Evolutionary conservation across 2,113 vertebrate genomes (phyloP), one percentile per base, ranked within the genome.

Genomic region (Diphyllodes magnificus): DNA sequence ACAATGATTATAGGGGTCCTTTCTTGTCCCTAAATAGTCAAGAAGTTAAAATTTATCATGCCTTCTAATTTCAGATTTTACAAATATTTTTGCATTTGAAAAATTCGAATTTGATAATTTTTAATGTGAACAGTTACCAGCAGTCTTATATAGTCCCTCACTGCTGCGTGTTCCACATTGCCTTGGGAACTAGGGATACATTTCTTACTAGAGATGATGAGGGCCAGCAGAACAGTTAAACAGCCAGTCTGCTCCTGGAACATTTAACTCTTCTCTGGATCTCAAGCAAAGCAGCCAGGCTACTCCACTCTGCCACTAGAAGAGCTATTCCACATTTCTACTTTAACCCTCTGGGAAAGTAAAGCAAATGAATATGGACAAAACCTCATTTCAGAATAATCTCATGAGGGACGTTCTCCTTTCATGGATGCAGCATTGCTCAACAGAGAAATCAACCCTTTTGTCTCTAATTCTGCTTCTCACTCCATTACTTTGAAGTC

Each of bases 281-380:
- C 73, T 60, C 63, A 69, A 59, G 66, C 37, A 72, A 68, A 69
- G 73, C 66, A 84, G 53, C 30, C 57, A 54, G 25, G 28, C 40
- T 79, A 31, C 51, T 86, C 37, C n/a, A 50, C 14, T 79, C 70
- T 57, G 66, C 45, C 42, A 57, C 65, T 33, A 13, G 53, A 90
- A 94, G 64, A 94, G 59, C 42, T 87, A 57, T 72, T 82, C 44
- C 33, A 86, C 65, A 91, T 86, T 57, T 66, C 60, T 66, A 17
- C 33, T 84, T 89, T 37, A 94, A 77, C 77, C 71, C 63, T 86
- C 79, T 83, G 90, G 68, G 85, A 86, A 92, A 92, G 66, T 11
- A 90, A 94, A 82, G 65, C 57, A 93, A 95, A 90, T 78, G 39
- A 95, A 95, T 88, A 91, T 45, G 39, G 64, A 94, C 79, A 90